These are phyloP conservation scores for Pilophorus perplexus DNA, from an alignment of 2,888 invertebrate species.

Conservation along the genomic window DNA sequence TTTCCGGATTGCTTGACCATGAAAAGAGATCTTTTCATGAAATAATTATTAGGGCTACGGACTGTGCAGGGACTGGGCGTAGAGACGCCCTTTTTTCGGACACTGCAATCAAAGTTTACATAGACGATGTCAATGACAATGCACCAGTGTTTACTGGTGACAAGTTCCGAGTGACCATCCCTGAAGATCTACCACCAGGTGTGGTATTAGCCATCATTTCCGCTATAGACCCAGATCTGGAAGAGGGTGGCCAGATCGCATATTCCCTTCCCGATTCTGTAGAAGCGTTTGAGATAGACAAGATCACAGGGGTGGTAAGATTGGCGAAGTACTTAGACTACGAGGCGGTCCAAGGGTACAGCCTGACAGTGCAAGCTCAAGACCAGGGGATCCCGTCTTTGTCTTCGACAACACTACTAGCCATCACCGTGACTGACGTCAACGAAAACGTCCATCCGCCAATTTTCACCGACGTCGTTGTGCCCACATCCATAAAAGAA, in stretches of 20 bases:
- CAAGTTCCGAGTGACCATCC: conserved; percentile 72
- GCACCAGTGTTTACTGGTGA: conserved; percentile 74
- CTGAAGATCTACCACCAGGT: conserved; percentile 85
- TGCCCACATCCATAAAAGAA: conserved; percentile 71
- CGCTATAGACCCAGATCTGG: conserved; percentile 80
- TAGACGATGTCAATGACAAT: conserved; percentile 88
- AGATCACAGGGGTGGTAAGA: conserved; percentile 77
- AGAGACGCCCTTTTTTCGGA: conserved; percentile 65
- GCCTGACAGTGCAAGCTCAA: conserved; percentile 75
- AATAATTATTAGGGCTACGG: conserved; percentile 71
- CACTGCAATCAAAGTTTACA: conserved; percentile 72
- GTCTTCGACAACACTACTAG: conserved; percentile 72
- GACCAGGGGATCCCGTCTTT: conserved; percentile 81
- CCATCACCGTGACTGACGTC: conserved; percentile 85
- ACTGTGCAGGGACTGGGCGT: conserved; percentile 61
- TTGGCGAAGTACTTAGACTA: conserved; percentile 77
- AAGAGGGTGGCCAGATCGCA: conserved; percentile 71
- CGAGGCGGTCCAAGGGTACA: conserved; percentile 83
- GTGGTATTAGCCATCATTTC: conserved; percentile 79
- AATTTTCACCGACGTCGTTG: conserved; percentile 73
- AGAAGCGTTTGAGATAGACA: conserved; percentile 74
- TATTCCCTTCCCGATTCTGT: conserved; percentile 70
- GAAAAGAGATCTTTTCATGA: conserved; percentile 78
- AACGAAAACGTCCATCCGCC: conserved; percentile 87
- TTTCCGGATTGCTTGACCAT: conserved; percentile 76